Percentiles rank a stretch among this genome's conserved stretches.
These are phyloP conservation scores for Cancer borealis DNA, from an alignment of 2,888 invertebrate species.

Conservation along the genomic window DNA sequence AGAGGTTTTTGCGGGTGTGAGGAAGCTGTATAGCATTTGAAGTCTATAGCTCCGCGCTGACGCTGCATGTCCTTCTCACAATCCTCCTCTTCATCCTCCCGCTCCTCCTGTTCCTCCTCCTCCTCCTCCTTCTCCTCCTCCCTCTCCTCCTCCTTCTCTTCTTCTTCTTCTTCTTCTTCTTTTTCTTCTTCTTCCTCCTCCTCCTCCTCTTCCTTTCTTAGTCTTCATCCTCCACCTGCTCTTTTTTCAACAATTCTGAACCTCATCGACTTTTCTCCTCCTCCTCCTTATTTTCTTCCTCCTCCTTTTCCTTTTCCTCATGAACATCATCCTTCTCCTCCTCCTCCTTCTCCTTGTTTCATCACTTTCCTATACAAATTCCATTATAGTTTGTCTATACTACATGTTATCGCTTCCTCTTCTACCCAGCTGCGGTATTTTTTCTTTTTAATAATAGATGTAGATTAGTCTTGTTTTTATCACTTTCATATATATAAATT, in stretches of 20 bases:
- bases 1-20: background rate
- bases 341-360: background rate
- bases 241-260: background rate
- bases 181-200: background rate
- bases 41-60: background rate
- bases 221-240: background rate
- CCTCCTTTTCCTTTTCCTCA: background rate
- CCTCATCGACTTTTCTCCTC: background rate
- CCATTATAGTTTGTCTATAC: no score
- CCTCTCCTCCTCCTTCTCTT: background rate
- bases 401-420: no score
- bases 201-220: background rate
- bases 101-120: background rate
- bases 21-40: background rate
- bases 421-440: no score
- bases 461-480: no score
- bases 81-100: background rate
- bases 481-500: no score
- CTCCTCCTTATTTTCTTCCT: background rate
- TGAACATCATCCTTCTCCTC: background rate
- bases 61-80: background rate
- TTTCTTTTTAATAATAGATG: no score
- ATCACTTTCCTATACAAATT: no score
- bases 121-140: conserved; percentile 28
- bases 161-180: background rate